A percentile compares a stretch with the other conserved stretches of the same genome.
Conservation (phyloP, 2,888 invertebrate genomes). For the Gymnosoma rotundatum region DNA sequence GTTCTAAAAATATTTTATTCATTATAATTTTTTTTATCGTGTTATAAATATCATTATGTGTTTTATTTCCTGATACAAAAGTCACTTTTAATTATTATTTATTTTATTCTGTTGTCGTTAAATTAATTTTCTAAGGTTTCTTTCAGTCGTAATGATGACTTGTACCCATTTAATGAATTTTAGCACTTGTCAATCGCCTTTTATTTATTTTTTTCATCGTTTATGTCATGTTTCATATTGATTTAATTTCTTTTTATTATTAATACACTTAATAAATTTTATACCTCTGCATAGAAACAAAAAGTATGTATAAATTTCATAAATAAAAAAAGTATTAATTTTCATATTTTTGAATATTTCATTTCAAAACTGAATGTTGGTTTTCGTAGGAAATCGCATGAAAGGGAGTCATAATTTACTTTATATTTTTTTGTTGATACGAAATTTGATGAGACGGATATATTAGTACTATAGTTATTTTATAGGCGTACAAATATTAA, state of each 20-base stretch:
- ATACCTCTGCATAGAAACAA: not conserved
- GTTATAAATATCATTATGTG: slow-evolving; percentile 37
- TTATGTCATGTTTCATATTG: slow-evolving; percentile 59
- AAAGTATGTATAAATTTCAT: slow-evolving; percentile 43
- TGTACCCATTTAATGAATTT: slow-evolving; percentile 43
- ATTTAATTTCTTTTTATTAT: slow-evolving; percentile 24
- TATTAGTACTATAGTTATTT: not conserved
- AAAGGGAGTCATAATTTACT: not conserved
- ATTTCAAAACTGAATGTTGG: slow-evolving; percentile 29
- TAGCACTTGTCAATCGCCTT: slow-evolving; percentile 62
- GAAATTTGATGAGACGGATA: not conserved
- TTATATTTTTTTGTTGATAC: not conserved
- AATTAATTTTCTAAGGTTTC: slow-evolving; percentile 57
- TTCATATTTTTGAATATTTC: slow-evolving; percentile 59
- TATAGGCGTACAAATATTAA: no score
- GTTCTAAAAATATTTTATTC: slow-evolving; percentile 22
- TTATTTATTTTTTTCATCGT: slow-evolving; percentile 48
- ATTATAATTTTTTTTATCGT: not conserved
- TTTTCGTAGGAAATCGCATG: not conserved
- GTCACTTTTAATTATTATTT: slow-evolving; percentile 10
- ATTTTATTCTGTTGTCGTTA: slow-evolving; percentile 12
- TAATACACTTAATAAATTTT: not conserved
- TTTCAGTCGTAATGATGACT: not conserved
- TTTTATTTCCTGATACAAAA: slow-evolving; percentile 29
- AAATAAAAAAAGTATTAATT: slow-evolving; percentile 23